Conservation (phyloP, 2,797 vertebrate species). For the Orestias chungarensis region DNA sequence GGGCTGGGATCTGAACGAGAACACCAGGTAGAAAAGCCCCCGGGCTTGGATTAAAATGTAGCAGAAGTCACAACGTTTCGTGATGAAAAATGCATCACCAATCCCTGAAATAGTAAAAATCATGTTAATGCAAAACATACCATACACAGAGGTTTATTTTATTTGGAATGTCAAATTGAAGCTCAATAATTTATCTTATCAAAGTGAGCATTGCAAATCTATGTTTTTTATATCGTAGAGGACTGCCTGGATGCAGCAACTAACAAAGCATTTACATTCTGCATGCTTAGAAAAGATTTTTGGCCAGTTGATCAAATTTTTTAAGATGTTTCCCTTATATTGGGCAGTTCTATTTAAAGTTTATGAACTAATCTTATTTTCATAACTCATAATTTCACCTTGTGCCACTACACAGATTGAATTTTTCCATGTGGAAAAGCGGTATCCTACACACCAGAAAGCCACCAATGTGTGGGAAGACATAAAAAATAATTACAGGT, state of each 20-base stretch:
- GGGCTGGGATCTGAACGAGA: constrained; percentile 59
- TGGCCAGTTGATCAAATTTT: too few species aligned
- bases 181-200: too few species aligned
- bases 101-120: not conserved
- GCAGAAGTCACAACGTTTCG: constrained; percentile 42
- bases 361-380: too few species aligned
- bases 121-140: not conserved
- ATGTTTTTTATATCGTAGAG: too few species aligned
- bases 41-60: constrained; percentile 48
- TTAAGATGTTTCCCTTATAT: too few species aligned
- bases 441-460: constrained; percentile 71
- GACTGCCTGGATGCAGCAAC: too few species aligned
- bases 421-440: constrained; percentile 69
- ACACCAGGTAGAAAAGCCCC: constrained; percentile 68
- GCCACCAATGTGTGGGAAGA: constrained; percentile 39
- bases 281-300: too few species aligned
- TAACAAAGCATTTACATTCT: too few species aligned
- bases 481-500: not conserved
- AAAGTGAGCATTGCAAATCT: too few species aligned
- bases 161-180: too few species aligned
- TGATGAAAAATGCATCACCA: constrained; percentile 55
- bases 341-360: too few species aligned
- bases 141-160: not conserved
- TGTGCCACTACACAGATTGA: constrained; percentile 63
- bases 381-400: constrained; percentile 39